phyloP scores from a whole-genome alignment of 53 echinoderm and acorn worm genomes.

The Antedon mediterranea region DNA sequence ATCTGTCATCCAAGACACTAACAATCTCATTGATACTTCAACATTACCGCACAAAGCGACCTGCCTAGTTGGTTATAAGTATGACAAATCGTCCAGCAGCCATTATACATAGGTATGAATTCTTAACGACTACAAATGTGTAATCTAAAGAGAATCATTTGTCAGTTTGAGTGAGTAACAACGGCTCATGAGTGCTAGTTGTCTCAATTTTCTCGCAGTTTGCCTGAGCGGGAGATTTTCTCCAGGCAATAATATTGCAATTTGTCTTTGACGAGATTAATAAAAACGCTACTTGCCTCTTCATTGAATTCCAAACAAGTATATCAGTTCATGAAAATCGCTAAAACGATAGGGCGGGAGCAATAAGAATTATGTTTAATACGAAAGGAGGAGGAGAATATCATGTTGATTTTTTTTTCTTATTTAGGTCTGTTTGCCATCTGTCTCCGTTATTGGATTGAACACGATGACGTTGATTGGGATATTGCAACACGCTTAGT shows the following conservation, averaged over 20 bases:
- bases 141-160: constrained; percentile 1
- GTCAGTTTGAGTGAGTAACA: background rate
- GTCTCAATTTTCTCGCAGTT: background rate
- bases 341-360: background rate
- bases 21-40: background rate
- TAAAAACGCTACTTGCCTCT: background rate
- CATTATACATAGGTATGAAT: constrained; percentile 1
- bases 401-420: background rate
- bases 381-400: background rate
- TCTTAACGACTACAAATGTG: background rate
- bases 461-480: background rate
- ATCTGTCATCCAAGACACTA: background rate
- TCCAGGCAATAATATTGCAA: background rate
- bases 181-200: background rate
- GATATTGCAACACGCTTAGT: background rate
- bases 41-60: constrained; percentile 1
- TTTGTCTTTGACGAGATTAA: background rate
- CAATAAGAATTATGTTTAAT: background rate
- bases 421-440: background rate
- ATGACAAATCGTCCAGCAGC: background rate
- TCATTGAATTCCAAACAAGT: background rate
- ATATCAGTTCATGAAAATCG: background rate
- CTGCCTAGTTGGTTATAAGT: background rate
- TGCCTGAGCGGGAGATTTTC: background rate
- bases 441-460: background rate